Evolutionary conservation across 2,797 vertebrate genomes (phyloP), one percentile per base, ranked within the genome.

Genomic region (Platyrinchus mystaceus): DNA sequence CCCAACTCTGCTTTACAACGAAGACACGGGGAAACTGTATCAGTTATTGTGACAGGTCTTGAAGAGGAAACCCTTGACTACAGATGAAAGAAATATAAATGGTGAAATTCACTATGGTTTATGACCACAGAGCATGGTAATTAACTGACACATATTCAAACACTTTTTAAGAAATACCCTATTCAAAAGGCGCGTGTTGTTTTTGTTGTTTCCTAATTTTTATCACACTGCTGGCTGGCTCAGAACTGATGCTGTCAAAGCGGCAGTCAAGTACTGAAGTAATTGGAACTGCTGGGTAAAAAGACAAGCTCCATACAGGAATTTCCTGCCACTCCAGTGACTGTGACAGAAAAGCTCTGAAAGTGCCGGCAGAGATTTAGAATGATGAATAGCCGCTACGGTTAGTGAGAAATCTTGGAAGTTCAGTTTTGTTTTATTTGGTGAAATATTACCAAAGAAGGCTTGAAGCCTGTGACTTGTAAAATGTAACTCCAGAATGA

Each of bases 251-350:
- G 89, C 95, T 97, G 95, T 97, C 95, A 97, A 96, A 92, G 85
- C 56, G 2, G 82, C 93, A 95, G 84, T 96, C 92, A 90, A 97
- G 93, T 90, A 95, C 75, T 0, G 84, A 92, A 94, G 92, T 97
- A 97, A 97, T 97, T 97, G 96, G 96, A 97, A 93, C 93, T 94
- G 94, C 95, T 95, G 93, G 95, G 78, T 94, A 89, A 94, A 96
- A 96, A 95, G 96, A 96, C 94, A 96, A 95, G 90, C 90, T 93
- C 84, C 41, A 10, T 84, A 91, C 87, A 96, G 76, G 93, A 95
- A 92, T 96, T 96, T 96, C 94, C 95, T 97, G 95, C 84, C 90
- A 95, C 84, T 95, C 78, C 3, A 20, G 88, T 84, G 92, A 58
- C 83, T 95, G 93, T 96, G 90, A 95, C 84, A 94, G 90, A 94